phyloP scores from a whole-genome alignment of 2,797 vertebrate genomes.

The Syngnathus rostellatus region DNA sequence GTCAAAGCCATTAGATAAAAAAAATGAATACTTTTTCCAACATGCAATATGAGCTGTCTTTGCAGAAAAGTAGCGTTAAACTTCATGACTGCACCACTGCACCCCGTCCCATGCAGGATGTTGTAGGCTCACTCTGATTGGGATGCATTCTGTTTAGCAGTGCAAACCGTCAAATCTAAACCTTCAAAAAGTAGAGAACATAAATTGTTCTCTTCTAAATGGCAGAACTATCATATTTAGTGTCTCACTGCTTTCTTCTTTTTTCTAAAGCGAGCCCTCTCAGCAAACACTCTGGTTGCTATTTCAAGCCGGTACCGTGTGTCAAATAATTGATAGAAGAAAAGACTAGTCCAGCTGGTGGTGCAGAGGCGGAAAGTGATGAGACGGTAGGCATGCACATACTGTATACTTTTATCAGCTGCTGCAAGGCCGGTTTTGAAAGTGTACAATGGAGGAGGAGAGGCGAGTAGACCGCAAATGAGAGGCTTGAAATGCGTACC shows the following conservation, averaged over 20 bases:
- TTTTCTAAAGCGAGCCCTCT: conserved; percentile 32
- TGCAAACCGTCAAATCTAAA: conserved; percentile 21
- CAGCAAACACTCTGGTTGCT: conserved; percentile 47
- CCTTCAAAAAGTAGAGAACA: conserved; percentile 1
- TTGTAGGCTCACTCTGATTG: conserved; percentile 32
- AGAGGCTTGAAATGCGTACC: conserved; percentile 43
- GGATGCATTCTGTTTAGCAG: conserved; percentile 20
- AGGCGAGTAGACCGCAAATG: conserved; percentile 20
- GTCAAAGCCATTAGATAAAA: neutral
- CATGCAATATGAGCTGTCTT: neutral
- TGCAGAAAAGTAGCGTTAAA: conserved; percentile 36
- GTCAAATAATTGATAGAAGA: conserved; percentile 66
- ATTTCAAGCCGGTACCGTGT: conserved; percentile 61
- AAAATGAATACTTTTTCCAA: neutral
- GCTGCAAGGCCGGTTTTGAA: conserved; percentile 24
- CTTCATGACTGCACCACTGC: conserved; percentile 60
- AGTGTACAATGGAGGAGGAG: conserved; percentile 14
- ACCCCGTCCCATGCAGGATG: conserved; percentile 55
- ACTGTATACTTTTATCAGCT: conserved; percentile 12
- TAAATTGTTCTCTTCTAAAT: conserved; percentile 17
- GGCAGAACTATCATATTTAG: conserved; percentile 20
- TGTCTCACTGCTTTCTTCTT: too few species aligned
- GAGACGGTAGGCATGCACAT: conserved; percentile 43
- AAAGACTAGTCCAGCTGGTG: conserved; percentile 53
- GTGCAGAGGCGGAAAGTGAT: conserved; percentile 54